Evolutionary conservation across 1,140 invertebrate species (phyloP).

Genomic region (Physella acuta): DNA sequence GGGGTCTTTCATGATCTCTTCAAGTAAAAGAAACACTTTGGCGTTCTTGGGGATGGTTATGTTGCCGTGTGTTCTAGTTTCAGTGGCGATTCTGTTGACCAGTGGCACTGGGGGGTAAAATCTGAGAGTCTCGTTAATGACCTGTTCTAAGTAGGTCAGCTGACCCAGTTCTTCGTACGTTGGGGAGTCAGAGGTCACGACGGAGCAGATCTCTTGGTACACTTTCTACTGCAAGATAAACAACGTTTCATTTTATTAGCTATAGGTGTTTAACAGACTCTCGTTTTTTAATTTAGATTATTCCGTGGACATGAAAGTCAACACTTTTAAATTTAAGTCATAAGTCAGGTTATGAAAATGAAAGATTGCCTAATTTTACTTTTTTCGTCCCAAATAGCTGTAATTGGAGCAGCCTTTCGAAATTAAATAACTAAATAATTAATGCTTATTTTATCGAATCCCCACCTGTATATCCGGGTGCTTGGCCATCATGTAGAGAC

Average conservation of each 20-base stretch:
- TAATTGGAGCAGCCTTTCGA: background rate
- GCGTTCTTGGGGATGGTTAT: constrained; percentile 10
- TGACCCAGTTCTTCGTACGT: constrained; percentile 21
- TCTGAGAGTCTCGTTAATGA: constrained; percentile 23
- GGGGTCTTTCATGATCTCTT: background rate
- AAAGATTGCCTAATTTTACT: background rate
- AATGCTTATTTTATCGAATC: background rate
- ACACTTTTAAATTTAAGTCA: background rate
- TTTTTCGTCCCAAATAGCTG: too few relatives aligned
- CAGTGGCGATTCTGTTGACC: background rate
- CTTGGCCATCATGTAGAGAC: constrained; percentile 7
- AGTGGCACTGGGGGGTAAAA: constrained; percentile 17
- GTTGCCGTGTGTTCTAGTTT: background rate
- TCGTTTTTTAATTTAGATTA: background rate
- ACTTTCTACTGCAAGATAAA: background rate
- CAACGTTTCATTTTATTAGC: background rate
- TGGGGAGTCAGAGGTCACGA: constrained; percentile 6
- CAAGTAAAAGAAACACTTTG: background rate
- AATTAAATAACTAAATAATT: background rate
- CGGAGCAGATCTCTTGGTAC: background rate
- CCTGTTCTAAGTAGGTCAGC: constrained; percentile 27
- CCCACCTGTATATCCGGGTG: constrained; percentile 6
- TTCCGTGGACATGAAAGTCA: too few relatives aligned
- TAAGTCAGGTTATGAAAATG: background rate
- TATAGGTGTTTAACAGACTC: too few relatives aligned